Base-by-base conservation (phyloP, 2,888 invertebrate species). In the Thymelicus sylvestris region DNA sequence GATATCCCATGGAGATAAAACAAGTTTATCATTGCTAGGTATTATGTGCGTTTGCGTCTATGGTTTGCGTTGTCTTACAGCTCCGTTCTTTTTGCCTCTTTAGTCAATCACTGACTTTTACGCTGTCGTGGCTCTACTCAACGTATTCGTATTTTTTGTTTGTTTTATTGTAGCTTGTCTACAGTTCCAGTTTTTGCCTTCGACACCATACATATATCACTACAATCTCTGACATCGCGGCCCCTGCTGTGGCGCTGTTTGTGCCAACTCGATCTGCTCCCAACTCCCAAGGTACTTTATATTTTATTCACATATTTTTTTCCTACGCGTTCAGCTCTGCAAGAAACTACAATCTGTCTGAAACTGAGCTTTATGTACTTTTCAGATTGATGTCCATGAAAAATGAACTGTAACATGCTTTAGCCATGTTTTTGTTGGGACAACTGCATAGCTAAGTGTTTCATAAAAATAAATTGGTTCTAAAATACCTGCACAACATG, bases 211-310 rank as follows among this genome's bases (percentile, higher is more conserved):
- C 82, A 83, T 83, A 86, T 86, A 86, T 86, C 86, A 86, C 81
- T 67, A 75, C 80, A 82, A 87, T 86, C 83, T 75, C 62, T 72
- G 79, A 77, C 74, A 86, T 84, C 86, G 81, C 82, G 81, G 82
- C 78, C 77, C 75, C 68, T 65, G 66, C 76, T 73, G 76, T 65
- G 74, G 57, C 73, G 72, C 75, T 64, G 64, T 64, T 57, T 48
- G 38, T 63, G 59, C 59, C 60, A 71, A 74, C 76, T 74, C 68
- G 71, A 73, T 68, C 62, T 52, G 55, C 57, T 68, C 63, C 57
- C n/a, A 13, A 12, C 15, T 38, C 50, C 1, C 31, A 31, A 31
- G 31, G 31, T 31, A 3, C 31, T 31, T 39, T 48, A 15, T 38
- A n/a, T 47, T 10, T 47, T 31, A 55, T 65, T n/a, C 24, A 31